These are phyloP conservation scores for Tholera decimalis DNA, from an alignment of 2,888 invertebrate genomes.

Conservation along the genomic window DNA sequence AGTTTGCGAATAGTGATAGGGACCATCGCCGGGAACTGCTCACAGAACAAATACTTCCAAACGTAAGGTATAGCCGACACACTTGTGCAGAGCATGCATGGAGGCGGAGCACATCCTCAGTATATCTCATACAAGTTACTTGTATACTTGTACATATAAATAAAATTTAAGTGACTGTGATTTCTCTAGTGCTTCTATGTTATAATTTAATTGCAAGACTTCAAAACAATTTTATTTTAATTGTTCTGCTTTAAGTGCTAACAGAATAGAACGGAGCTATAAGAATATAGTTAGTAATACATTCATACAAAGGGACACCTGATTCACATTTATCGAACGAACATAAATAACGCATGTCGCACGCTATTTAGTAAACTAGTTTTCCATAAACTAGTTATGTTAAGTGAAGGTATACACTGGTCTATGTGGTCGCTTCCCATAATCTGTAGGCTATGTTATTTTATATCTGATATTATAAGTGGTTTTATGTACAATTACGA, in stretches of 20 bases:
- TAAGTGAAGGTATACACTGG: constrained; percentile 26
- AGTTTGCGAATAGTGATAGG: too few relatives aligned
- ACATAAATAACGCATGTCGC: constrained; percentile 37
- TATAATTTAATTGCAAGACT: too few relatives aligned
- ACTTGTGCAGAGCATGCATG: too few relatives aligned
- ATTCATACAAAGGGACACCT: constrained; percentile 13
- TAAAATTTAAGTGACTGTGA: too few relatives aligned
- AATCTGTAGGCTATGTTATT: constrained; percentile 12
- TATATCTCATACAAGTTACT: too few relatives aligned
- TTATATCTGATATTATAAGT: background rate
- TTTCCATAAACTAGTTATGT: constrained; percentile 50
- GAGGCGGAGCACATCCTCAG: too few relatives aligned
- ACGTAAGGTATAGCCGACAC: too few relatives aligned
- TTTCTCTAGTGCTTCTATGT: too few relatives aligned
- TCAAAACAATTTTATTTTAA: too few relatives aligned
- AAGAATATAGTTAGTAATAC: background rate
- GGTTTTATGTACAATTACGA: background rate
- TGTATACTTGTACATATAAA: too few relatives aligned
- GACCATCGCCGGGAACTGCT: too few relatives aligned
- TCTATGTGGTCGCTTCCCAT: constrained; percentile 20
- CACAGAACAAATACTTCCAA: too few relatives aligned
- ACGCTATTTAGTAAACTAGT: constrained; percentile 51
- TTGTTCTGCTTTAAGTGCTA: background rate
- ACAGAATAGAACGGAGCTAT: background rate
- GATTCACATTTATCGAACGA: constrained; percentile 27